Evolutionary conservation across 2,113 vertebrate species (phyloP).

Genomic region (Dolichallabes microphthalmus): DNA sequence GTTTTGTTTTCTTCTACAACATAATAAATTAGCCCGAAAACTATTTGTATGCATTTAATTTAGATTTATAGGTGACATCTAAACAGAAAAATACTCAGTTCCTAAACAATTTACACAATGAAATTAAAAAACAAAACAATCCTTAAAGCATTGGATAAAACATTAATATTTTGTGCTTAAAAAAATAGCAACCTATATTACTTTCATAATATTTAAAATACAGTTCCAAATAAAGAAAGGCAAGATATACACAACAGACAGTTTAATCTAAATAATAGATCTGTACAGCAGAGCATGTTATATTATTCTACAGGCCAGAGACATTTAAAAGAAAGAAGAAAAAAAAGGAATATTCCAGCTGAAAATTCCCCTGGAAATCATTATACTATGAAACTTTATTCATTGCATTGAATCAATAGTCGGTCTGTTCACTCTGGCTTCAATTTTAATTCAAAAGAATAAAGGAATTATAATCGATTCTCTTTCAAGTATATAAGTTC

Average conservation of each 20-base stretch:
- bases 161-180: conserved; percentile 74
- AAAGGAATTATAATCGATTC: conserved; percentile 9
- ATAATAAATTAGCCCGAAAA: conserved; percentile 12
- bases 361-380: conserved; percentile 67
- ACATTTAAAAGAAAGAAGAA: conserved; percentile 57
- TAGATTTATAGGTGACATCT: conserved; percentile 69
- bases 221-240: conserved; percentile 78
- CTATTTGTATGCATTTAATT: conserved; percentile 70
- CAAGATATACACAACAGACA: conserved; percentile 84
- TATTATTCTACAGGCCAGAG: conserved; percentile 73
- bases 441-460: conserved; percentile 41
- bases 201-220: conserved; percentile 87
- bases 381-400: conserved; percentile 43
- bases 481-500: conserved; percentile 13
- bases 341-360: conserved; percentile 57
- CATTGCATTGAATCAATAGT: conserved; percentile 57
- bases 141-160: conserved; percentile 67
- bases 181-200: conserved; percentile 86
- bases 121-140: conserved; percentile 60
- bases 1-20: too few species aligned
- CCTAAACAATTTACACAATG: conserved; percentile 66
- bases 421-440: conserved; percentile 63
- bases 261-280: conserved; percentile 74
- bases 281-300: conserved; percentile 75
- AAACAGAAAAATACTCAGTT: conserved; percentile 66